Percentiles rank a stretch among this genome's conserved stretches.
Evolutionary conservation across 1,140 invertebrate species (phyloP).

Genomic region (Drosophila athabasca): DNA sequence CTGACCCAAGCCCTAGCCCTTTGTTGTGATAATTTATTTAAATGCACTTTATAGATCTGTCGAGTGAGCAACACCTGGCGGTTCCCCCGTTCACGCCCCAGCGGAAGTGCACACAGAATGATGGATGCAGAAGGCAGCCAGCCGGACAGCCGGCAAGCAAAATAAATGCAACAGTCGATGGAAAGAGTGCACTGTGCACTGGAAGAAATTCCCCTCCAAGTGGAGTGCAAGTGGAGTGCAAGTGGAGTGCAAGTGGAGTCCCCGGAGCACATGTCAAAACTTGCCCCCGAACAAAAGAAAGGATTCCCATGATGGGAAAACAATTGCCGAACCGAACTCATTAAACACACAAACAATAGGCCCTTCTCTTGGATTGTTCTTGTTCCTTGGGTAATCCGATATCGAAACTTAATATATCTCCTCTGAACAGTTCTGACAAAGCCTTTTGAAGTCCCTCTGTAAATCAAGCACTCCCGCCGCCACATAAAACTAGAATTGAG

Average conservation of each 20-base stretch:
- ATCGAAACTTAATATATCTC: conserved; percentile 69
- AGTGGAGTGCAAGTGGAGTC: neutral
- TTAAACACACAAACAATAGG: conserved; percentile 66
- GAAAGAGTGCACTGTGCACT: conserved; percentile 39
- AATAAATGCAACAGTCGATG: conserved; percentile 27
- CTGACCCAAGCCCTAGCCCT: conserved; percentile 14
- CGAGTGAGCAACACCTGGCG: conserved; percentile 53
- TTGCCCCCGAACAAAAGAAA: conserved; percentile 47
- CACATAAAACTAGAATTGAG: conserved; percentile 30
- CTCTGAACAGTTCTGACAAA: conserved; percentile 44
- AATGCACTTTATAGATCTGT: conserved; percentile 68
- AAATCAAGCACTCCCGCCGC: conserved; percentile 50
- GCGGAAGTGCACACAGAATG: conserved; percentile 49
- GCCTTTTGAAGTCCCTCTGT: conserved; percentile 54
- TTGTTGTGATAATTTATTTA: conserved; percentile 73
- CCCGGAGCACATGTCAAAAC: conserved; percentile 67
- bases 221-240: neutral
- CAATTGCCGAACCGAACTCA: conserved; percentile 62
- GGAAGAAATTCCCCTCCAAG: conserved; percentile 17
- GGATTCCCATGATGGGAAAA: conserved; percentile 11
- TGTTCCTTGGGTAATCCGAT: conserved; percentile 52
- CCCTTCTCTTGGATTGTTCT: conserved; percentile 42
- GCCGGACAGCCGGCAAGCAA: conserved; percentile 45
- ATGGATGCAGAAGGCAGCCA: conserved; percentile 38
- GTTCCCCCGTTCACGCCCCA: conserved; percentile 30